A percentile compares a stretch with the other conserved stretches of the same genome.
Evolutionary conservation across 2,113 vertebrate species (phyloP).

Genomic region (Physeter macrocephalus): DNA sequence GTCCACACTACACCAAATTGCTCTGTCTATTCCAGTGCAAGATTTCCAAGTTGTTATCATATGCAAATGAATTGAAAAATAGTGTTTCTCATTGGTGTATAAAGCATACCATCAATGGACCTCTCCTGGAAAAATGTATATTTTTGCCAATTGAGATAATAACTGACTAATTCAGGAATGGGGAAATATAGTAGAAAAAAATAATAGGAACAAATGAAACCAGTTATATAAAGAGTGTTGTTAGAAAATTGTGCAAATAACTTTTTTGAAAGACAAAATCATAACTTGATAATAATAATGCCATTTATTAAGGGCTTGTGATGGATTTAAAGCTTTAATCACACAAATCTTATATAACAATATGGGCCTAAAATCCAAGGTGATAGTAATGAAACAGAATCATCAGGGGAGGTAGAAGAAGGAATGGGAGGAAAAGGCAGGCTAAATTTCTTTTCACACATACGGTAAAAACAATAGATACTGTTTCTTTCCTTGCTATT

Average conservation of each 20-base stretch:
- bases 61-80: background rate
- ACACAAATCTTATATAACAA: background rate
- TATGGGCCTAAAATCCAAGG: background rate
- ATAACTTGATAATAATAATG: background rate
- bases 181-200: background rate
- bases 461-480: background rate
- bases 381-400: background rate
- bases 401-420: background rate
- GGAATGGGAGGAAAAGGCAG: background rate
- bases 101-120: background rate
- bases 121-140: background rate
- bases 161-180: background rate
- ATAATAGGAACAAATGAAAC: background rate
- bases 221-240: background rate
- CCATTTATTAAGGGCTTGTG: background rate
- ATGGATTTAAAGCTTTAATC: background rate
- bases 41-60: background rate
- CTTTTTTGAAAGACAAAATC: background rate
- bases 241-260: background rate
- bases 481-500: background rate
- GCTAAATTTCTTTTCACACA: background rate
- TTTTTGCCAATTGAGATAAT: background rate
- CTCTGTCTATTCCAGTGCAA: background rate
- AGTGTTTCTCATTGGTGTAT: background rate
- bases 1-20: background rate